phyloP scores from a whole-genome alignment of 2,113 vertebrate species.

The Lepisosteus oculatus region DNA sequence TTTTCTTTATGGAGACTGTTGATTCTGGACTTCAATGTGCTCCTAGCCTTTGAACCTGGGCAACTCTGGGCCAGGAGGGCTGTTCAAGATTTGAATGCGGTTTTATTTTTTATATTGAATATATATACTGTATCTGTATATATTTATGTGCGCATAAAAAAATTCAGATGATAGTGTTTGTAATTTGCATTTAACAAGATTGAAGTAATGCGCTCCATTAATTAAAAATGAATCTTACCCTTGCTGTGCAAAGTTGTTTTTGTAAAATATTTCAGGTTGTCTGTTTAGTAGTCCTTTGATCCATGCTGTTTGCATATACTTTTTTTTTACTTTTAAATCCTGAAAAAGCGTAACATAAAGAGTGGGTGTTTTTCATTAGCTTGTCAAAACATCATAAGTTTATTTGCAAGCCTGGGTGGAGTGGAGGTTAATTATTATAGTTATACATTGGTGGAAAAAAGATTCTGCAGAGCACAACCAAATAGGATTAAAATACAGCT shows the following conservation, averaged over 20 bases:
- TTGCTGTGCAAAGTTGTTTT: neutral
- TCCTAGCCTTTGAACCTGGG: neutral
- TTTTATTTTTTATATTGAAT: neutral
- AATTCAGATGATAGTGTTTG: neutral
- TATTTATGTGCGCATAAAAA: neutral
- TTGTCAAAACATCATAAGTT: neutral
- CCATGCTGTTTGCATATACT: neutral
- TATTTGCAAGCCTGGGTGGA: neutral
- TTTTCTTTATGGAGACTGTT: conserved; percentile 10
- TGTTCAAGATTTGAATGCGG: neutral
- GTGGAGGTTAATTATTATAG: neutral
- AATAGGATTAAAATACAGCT: neutral
- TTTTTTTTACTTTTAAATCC: conserved; percentile 2
- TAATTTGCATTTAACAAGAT: neutral
- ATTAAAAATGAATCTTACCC: neutral
- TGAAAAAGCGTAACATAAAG: neutral
- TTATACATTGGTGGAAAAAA: neutral
- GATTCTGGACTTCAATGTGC: neutral
- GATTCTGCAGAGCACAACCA: too few relatives aligned
- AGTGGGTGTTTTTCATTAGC: conserved; percentile 1
- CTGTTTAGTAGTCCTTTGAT: neutral
- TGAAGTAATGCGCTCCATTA: neutral
- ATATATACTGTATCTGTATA: neutral
- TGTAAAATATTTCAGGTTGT: conserved; percentile 9
- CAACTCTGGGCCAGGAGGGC: conserved; percentile 11